Evolutionary conservation across 2,888 invertebrate species (phyloP).

Genomic region (Megamerina dolium): DNA sequence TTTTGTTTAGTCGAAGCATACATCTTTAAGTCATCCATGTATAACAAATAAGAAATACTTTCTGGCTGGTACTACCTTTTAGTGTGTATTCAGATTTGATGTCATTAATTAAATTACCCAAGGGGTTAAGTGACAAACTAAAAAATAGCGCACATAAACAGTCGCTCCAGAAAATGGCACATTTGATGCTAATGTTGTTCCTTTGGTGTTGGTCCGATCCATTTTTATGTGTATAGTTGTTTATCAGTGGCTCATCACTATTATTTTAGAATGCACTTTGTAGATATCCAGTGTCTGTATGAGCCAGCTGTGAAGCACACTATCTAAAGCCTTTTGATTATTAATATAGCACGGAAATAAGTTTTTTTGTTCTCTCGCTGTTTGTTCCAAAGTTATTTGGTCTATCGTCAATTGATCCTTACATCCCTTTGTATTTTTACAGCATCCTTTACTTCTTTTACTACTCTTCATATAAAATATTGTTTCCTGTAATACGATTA

Average conservation of each 20-base stretch:
- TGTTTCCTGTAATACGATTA: not conserved
- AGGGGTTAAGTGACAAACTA: not conserved
- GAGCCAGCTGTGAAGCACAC: not conserved
- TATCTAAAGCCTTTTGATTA: not conserved
- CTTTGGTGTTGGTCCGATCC: not conserved
- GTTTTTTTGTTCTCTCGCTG: not conserved
- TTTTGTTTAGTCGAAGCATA: not conserved
- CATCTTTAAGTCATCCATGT: not conserved
- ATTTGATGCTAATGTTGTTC: not conserved
- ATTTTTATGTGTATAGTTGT: not conserved
- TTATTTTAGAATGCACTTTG: not conserved
- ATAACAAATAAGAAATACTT: not conserved
- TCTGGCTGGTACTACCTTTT: not conserved
- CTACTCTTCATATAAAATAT: not conserved
- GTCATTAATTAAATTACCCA: not conserved
- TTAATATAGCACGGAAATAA: not conserved
- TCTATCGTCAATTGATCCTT: not conserved
- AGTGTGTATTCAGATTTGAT: not conserved
- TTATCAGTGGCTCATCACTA: not conserved
- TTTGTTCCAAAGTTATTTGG: not conserved
- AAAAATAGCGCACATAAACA: not conserved
- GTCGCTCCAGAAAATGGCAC: not conserved
- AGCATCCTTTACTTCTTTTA: not conserved
- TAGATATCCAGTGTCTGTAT: not conserved
- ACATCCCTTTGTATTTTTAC: not conserved